These are phyloP conservation scores for Anguilla anguilla DNA, from an alignment of 2,797 vertebrate genomes.

Conservation along the genomic window DNA sequence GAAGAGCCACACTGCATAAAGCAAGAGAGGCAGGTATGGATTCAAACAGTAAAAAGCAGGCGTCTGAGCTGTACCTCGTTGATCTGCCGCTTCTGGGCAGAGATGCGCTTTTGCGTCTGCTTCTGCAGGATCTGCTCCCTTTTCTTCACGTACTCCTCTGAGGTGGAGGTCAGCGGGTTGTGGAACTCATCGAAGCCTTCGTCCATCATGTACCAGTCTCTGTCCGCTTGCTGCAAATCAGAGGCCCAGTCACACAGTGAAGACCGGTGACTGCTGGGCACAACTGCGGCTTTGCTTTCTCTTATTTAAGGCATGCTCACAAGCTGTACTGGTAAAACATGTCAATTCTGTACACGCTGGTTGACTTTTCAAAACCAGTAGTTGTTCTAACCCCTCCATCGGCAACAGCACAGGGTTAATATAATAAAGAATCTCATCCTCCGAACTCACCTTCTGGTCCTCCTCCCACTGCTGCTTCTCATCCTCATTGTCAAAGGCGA, in stretches of 20 bases:
- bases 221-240: slow-evolving; percentile 89
- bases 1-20: background rate
- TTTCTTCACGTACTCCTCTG: slow-evolving; percentile 91
- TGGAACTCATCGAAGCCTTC: slow-evolving; percentile 97
- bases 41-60: background rate
- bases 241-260: background rate
- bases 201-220: slow-evolving; percentile 99
- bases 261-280: background rate
- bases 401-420: background rate
- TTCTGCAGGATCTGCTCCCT: slow-evolving; percentile 95
- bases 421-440: background rate
- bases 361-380: background rate
- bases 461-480: slow-evolving; percentile 96
- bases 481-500: slow-evolving; percentile 86
- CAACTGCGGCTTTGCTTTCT: too few species aligned
- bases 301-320: too few species aligned
- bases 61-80: slow-evolving; percentile 81
- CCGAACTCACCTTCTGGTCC: slow-evolving; percentile 84
- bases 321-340: too few species aligned
- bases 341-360: background rate
- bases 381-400: background rate
- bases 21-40: background rate
- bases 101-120: slow-evolving; percentile 96
- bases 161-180: slow-evolving; percentile 91
- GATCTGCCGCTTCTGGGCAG: slow-evolving; percentile 94